phyloP scores from a whole-genome alignment of 2,888 invertebrate species.

The Himalopsyche kuldschensis region DNA sequence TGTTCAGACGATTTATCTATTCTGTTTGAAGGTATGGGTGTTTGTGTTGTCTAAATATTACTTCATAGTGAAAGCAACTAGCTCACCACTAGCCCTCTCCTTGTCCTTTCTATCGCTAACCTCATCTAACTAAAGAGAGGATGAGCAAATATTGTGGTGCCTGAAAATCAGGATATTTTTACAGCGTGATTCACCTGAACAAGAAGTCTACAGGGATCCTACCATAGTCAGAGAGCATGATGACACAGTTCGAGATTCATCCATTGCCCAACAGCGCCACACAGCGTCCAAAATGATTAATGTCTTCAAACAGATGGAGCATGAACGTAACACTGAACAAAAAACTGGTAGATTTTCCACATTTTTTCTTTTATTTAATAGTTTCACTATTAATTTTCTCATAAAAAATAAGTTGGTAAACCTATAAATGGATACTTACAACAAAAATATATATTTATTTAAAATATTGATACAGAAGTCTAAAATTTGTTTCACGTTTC shows the following conservation, averaged over 20 bases:
- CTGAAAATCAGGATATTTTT: neutral
- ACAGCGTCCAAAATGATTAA: slow-evolving; percentile 85
- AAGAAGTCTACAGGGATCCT: slow-evolving; percentile 74
- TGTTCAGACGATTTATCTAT: too few species aligned
- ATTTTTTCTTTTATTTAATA: neutral
- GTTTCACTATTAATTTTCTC: neutral
- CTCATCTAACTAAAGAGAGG: too few species aligned
- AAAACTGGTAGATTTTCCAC: slow-evolving; percentile 40
- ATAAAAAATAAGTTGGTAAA: neutral
- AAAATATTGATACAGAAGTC: neutral
- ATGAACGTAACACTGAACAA: slow-evolving; percentile 55
- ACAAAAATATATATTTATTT: neutral
- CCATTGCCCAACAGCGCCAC: slow-evolving; percentile 60
- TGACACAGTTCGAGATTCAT: slow-evolving; percentile 55
- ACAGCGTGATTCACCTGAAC: slow-evolving; percentile 68
- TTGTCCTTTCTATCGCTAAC: too few species aligned
- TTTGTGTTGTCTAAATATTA: too few species aligned
- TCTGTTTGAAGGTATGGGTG: too few species aligned
- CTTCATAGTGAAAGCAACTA: too few species aligned
- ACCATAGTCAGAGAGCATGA: slow-evolving; percentile 68
- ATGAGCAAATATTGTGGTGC: too few species aligned
- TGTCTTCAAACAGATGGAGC: slow-evolving; percentile 89
- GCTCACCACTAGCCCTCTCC: too few species aligned
- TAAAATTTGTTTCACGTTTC: neutral
- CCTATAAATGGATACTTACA: too few species aligned